Conservation (phyloP, 2,113 vertebrate genomes). For the Accipiter cooperii region DNA sequence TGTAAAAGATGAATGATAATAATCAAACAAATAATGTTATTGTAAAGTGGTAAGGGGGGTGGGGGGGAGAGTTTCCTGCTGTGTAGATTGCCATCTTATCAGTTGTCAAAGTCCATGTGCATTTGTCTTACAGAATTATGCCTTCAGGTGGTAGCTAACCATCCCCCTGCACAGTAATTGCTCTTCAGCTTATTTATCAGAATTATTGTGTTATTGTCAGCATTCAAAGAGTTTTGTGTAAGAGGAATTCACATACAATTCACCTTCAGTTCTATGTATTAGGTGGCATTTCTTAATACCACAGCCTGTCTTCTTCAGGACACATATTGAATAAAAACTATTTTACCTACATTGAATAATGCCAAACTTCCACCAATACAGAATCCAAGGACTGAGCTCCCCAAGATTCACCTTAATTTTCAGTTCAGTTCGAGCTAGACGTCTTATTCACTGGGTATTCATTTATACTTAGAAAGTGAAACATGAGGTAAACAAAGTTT, state of each 20-base stretch:
- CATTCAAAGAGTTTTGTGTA: background rate
- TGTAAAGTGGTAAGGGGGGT: background rate
- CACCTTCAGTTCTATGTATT: background rate
- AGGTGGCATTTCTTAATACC: background rate
- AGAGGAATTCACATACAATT: background rate
- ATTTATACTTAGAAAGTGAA: background rate
- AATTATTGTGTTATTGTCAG: background rate
- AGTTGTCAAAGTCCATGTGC: background rate
- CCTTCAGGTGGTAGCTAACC: background rate
- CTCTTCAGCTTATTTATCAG: background rate
- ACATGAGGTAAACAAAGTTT: background rate
- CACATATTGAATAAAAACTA: background rate
- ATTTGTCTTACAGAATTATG: background rate
- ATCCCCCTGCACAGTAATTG: background rate
- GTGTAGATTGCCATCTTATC: background rate
- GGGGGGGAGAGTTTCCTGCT: background rate
- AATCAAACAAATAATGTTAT: background rate
- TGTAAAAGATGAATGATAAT: background rate
- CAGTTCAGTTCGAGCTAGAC: background rate
- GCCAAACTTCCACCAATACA: background rate
- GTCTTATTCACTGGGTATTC: background rate
- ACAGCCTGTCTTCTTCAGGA: background rate
- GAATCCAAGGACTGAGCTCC: background rate
- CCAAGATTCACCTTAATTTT: background rate
- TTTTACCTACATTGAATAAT: background rate